A percentile compares a stretch with the other conserved stretches of the same genome.
Evolutionary conservation across 1,140 invertebrate genomes (phyloP).

Genomic region (Ceratoteleas bidentatus): DNA sequence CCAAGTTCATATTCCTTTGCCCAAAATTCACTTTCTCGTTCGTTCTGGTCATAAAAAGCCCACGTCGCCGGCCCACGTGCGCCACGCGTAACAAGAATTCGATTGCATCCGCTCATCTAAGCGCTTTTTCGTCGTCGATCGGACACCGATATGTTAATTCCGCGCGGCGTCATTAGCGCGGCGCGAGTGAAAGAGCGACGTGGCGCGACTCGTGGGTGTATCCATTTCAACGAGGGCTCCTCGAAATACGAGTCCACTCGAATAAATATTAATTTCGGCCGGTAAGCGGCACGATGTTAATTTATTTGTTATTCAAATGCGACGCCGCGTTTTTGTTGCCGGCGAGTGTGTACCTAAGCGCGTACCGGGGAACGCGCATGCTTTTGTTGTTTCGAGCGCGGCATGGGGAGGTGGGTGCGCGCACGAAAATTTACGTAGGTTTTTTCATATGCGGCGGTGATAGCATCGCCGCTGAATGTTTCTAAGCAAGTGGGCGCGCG

Average conservation of each 20-base stretch:
- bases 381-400: slow-evolving; percentile 44
- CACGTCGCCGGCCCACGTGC: slow-evolving; percentile 29
- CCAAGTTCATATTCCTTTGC: slow-evolving; percentile 13
- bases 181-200: slow-evolving; percentile 16
- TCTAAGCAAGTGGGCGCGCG: slow-evolving; percentile 59
- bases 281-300: slow-evolving; percentile 13
- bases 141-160: slow-evolving; percentile 50
- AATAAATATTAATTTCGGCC: slow-evolving; percentile 51
- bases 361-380: slow-evolving; percentile 14
- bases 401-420: slow-evolving; percentile 33
- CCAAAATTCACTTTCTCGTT: slow-evolving; percentile 42
- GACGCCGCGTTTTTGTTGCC: not conserved
- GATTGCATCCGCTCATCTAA: slow-evolving; percentile 53
- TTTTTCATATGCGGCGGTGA: slow-evolving; percentile 55
- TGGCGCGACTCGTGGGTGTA: slow-evolving; percentile 32
- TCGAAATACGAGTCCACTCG: slow-evolving; percentile 29
- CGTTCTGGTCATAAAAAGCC: slow-evolving; percentile 45
- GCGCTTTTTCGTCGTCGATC: slow-evolving; percentile 37
- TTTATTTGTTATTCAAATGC: slow-evolving; percentile 52
- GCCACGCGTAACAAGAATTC: slow-evolving; percentile 35
- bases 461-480: slow-evolving; percentile 51
- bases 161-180: slow-evolving; percentile 9
- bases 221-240: slow-evolving; percentile 37
- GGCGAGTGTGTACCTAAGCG: not conserved
- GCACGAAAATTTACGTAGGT: slow-evolving; percentile 59